Conservation (phyloP, 2,797 vertebrate genomes). For the Hipposideros larvatus region DNA sequence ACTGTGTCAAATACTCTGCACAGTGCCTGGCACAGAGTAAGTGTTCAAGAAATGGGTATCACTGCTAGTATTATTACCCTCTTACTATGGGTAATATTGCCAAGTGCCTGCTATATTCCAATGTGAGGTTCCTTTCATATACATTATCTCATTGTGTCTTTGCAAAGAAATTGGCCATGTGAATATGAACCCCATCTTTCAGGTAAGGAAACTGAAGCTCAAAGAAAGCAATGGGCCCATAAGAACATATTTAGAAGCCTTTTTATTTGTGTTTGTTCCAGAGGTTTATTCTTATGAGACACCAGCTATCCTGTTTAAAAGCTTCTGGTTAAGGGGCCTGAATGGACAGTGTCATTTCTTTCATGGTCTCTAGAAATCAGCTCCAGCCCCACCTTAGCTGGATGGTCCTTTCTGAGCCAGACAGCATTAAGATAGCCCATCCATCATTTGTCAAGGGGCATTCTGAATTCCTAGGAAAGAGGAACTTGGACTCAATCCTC, state of each 20-base stretch:
- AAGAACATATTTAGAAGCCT: neutral
- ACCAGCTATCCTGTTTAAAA: neutral
- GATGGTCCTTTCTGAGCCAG: neutral
- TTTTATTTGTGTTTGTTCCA: neutral
- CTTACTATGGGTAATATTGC: too few relatives aligned
- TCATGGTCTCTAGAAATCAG: neutral
- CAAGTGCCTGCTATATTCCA: neutral
- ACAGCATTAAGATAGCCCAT: neutral
- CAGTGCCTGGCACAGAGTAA: neutral
- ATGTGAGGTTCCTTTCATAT: neutral
- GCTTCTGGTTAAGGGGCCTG: neutral
- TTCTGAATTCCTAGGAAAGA: neutral
- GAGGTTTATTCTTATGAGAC: neutral
- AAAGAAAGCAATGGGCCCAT: neutral
- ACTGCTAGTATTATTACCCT: too few relatives aligned
- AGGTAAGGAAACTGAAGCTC: neutral
- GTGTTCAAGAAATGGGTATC: neutral
- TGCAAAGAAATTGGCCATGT: neutral
- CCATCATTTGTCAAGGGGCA: neutral
- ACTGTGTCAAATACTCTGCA: neutral
- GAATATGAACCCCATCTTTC: neutral
- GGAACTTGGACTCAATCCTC: neutral
- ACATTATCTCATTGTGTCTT: neutral
- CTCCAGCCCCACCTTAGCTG: neutral
- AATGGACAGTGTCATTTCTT: neutral